A percentile compares a stretch with the other conserved stretches of the same genome.
Evolutionary conservation across 1,140 invertebrate genomes (phyloP).

Genomic region (Andrena cerasifolii): DNA sequence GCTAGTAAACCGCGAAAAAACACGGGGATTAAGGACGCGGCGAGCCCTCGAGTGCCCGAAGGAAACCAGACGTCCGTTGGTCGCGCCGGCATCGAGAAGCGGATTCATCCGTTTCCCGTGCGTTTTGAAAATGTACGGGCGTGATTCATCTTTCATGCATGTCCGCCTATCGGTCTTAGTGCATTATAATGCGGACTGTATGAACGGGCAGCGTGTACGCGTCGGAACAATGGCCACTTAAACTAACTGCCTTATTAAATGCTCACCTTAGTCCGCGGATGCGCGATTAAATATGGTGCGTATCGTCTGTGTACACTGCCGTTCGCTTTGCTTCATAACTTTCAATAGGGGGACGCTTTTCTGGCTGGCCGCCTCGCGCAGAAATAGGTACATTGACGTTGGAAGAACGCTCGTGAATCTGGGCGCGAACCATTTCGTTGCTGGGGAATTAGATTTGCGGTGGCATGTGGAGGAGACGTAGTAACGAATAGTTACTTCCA

Average conservation of each 20-base stretch:
- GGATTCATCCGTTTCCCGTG: constrained; percentile 41
- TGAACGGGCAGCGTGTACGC: constrained; percentile 46
- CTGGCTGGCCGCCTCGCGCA: too few relatives aligned
- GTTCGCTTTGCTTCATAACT: constrained; percentile 43
- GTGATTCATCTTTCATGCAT: constrained; percentile 64
- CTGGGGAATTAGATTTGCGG: too few relatives aligned
- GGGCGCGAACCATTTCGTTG: too few relatives aligned
- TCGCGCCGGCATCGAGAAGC: neutral
- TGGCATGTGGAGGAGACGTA: too few relatives aligned
- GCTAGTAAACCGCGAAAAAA: neutral
- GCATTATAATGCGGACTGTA: constrained; percentile 59
- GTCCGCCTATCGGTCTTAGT: constrained; percentile 56
- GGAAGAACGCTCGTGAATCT: too few relatives aligned
- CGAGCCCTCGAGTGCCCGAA: neutral
- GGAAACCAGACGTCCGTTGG: neutral
- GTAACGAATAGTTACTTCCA: too few relatives aligned
- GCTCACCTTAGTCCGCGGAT: constrained; percentile 45
- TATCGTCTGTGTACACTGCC: neutral
- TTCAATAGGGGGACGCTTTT: constrained; percentile 12
- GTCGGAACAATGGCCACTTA: constrained; percentile 69
- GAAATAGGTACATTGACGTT: too few relatives aligned
- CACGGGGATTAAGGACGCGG: neutral
- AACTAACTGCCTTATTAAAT: constrained; percentile 60
- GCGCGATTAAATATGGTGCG: constrained; percentile 44
- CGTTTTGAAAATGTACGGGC: constrained; percentile 52